Percentiles rank a stretch among this genome's conserved stretches.
Conservation (phyloP, 2,888 invertebrate genomes). For the Orchesella flavescens region DNA sequence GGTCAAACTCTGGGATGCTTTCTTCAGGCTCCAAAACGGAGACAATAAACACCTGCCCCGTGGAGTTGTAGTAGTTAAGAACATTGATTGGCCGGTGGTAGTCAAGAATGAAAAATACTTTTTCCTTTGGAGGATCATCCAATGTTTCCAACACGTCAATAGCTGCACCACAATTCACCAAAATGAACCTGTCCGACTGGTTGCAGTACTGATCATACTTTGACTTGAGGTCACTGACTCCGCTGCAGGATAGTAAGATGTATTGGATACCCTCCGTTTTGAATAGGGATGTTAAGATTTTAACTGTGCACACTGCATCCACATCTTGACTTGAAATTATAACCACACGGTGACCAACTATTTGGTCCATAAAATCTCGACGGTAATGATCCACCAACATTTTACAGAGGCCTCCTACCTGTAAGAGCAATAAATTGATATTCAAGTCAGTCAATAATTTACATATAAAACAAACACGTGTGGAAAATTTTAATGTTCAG, state of each 20-base stretch:
- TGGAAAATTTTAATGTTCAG: no score
- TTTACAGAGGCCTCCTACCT: no score
- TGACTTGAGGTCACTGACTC: constrained; percentile 83
- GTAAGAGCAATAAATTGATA: no score
- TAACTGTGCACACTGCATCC: constrained; percentile 94
- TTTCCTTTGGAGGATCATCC: constrained; percentile 87
- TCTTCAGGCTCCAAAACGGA: constrained; percentile 79
- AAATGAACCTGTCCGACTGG: constrained; percentile 82
- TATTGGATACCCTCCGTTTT: constrained; percentile 92
- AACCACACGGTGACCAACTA: constrained; percentile 86
- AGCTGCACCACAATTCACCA: constrained; percentile 94
- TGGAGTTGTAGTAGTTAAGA: constrained; percentile 92
- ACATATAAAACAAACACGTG: no score
- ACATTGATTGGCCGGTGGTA: constrained; percentile 94
- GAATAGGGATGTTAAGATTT: constrained; percentile 91
- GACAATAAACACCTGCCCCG: constrained; percentile 78
- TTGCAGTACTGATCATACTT: constrained; percentile 81
- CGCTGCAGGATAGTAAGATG: constrained; percentile 88
- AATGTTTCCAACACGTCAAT: constrained; percentile 89
- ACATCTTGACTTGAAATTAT: constrained; percentile 93
- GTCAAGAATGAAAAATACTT: constrained; percentile 91
- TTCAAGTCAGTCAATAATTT: no score
- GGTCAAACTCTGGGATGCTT: constrained; percentile 75
- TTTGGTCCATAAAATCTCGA: constrained; percentile 88
- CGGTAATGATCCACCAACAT: constrained; percentile 92